Evolutionary conservation across 2,888 invertebrate species (phyloP).

Genomic region (Nysson spinosus): DNA sequence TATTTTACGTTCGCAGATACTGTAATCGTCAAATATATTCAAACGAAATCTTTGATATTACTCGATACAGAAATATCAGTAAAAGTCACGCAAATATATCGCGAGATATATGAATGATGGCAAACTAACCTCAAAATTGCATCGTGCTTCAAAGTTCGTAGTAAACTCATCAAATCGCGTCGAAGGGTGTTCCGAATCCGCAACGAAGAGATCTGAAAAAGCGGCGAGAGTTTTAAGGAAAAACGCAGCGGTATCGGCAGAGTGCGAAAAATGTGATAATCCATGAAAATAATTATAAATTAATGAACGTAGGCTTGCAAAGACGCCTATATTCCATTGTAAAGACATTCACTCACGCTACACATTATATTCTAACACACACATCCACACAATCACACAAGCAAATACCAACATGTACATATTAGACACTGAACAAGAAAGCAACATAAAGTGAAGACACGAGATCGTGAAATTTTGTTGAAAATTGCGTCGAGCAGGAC

Average conservation of each 20-base stretch:
- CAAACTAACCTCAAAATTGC: no score
- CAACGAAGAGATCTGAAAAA: conserved; percentile 18
- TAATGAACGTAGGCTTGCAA: conserved; percentile 54
- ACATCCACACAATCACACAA: not conserved
- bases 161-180: conserved; percentile 4
- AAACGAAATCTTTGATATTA: no score
- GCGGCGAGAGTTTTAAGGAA: conserved; percentile 19
- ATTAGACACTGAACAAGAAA: not conserved
- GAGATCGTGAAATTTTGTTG: conserved; percentile 13
- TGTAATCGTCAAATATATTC: no score
- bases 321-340: conserved; percentile 21
- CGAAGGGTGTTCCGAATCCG: conserved; percentile 2
- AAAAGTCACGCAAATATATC: not conserved
- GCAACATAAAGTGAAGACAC: not conserved
- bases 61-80: no score
- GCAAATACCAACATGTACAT: not conserved
- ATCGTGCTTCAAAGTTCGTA: conserved; percentile 11
- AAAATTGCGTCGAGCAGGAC: conserved; percentile 54
- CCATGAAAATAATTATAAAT: conserved; percentile 64
- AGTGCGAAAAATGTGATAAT: conserved; percentile 72
- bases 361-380: conserved; percentile 2
- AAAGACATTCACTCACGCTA: conserved; percentile 6
- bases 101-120: not conserved
- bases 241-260: conserved; percentile 32
- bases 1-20: no score